phyloP scores from a whole-genome alignment of 2,888 invertebrate species.

The Pilophorus perplexus region DNA sequence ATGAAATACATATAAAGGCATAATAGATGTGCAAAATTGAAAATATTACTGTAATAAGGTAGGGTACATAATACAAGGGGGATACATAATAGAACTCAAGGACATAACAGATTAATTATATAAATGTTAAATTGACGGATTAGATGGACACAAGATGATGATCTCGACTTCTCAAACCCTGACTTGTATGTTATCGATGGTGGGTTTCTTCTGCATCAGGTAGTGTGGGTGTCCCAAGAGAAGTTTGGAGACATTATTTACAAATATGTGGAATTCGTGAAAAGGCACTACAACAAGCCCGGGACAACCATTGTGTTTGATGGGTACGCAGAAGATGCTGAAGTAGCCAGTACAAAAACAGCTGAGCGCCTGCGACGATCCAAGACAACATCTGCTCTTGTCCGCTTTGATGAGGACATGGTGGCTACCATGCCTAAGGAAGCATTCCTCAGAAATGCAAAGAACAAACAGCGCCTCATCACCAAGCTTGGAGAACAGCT shows the following conservation, averaged over 20 bases:
- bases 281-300: neutral
- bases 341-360: conserved; percentile 2
- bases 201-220: too few species aligned
- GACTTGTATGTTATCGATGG: too few species aligned
- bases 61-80: too few species aligned
- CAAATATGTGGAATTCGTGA: conserved; percentile 1
- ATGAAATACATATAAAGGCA: too few species aligned
- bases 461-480: conserved; percentile 3
- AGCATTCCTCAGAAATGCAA: neutral
- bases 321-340: conserved; percentile 10
- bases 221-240: conserved; percentile 4
- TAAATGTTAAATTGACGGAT: too few species aligned
- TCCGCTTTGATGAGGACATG: conserved; percentile 3
- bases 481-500: neutral
- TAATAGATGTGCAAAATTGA: too few species aligned
- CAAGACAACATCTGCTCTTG: neutral
- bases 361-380: conserved; percentile 4
- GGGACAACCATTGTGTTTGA: conserved; percentile 14
- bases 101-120: too few species aligned
- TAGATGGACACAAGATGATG: too few species aligned
- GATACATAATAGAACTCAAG: too few species aligned
- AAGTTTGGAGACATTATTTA: conserved; percentile 4
- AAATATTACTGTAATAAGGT: too few species aligned
- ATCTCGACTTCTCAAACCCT: too few species aligned
- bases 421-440: conserved; percentile 13